Evolutionary conservation across 2,113 vertebrate species (phyloP), one percentile per base, ranked within the genome.

Genomic region (Cochlearius cochlearius): DNA sequence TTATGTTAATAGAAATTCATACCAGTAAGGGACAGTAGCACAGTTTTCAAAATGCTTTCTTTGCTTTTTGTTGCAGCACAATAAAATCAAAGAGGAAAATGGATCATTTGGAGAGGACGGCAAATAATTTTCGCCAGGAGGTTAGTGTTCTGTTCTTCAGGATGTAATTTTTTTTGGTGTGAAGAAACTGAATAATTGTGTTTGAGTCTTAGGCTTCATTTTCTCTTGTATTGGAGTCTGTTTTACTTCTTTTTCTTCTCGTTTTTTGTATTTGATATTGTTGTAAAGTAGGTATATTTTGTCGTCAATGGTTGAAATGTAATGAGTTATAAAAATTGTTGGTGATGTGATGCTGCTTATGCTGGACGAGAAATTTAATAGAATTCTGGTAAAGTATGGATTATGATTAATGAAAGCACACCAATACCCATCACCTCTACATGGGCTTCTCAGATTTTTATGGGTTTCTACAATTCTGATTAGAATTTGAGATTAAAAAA

Each of bases 81-180:
- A 98, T 99, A 98, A 98, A 98, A 76, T 99, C 99, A 76, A 95
- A 97, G 96, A 98, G 98, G 95, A 98, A 98, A 96, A 98, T 98
- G 59, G 99, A 99, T 97, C 99, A 99, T 97, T 96, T 99, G 43
- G 98, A 99, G 92, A 99, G 98, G 97, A 99, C 99, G 20, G 98
- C 99, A 50, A 98, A 91, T 94, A 99, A 98, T 94, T 95, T 97
- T 97, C 98, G 99, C 87, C 98, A 98, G 81, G 98, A 98, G 98
- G 99, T 99, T 92, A 98, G 99, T 98, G 34, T 83, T 94, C 47
- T 49, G 15, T 73, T 86, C 38, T 59, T 71, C 29, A 50, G 59
- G n/a, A 62, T 72, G 34, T 60, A 43, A 11, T 29, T 67, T 49
- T 27, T 27, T 83, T 49, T 55, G 0, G 6, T 93, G 22, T 22